Percentiles rank a stretch among this genome's conserved stretches.
Evolutionary conservation across 2,797 vertebrate genomes (phyloP).

Genomic region (Aulostomus chinensis): DNA sequence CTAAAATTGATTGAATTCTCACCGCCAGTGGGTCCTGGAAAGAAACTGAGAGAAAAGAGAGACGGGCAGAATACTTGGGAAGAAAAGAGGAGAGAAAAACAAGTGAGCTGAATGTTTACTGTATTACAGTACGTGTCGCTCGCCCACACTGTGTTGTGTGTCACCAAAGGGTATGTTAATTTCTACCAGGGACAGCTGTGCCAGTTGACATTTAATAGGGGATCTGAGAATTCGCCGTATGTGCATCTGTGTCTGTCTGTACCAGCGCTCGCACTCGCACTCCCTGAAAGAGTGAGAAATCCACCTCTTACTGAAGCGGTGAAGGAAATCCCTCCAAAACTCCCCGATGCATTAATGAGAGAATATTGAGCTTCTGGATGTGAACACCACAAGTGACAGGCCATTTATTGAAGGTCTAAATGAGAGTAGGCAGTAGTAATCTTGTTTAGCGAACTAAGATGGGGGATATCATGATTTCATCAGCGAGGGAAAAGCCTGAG

Average conservation of each 20-base stretch:
- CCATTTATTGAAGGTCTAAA: neutral
- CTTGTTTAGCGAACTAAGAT: constrained; percentile 4
- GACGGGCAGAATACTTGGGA: neutral
- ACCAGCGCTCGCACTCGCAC: neutral
- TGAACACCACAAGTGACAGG: neutral
- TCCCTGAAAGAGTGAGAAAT: neutral
- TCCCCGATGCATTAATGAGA: neutral
- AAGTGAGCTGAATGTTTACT: neutral
- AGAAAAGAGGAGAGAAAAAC: neutral
- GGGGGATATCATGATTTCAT: constrained; percentile 7
- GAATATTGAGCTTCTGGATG: neutral
- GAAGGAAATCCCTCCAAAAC: neutral
- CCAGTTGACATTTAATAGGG: constrained; percentile 71
- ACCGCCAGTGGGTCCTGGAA: too few relatives aligned
- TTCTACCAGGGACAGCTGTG: constrained; percentile 70
- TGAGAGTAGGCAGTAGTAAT: constrained; percentile 1
- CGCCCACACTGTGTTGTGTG: constrained; percentile 5
- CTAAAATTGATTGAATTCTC: too few relatives aligned
- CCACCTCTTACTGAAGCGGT: neutral
- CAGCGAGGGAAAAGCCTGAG: neutral
- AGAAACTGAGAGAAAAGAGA: neutral
- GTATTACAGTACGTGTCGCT: neutral
- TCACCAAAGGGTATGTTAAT: constrained; percentile 45
- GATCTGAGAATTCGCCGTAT: constrained; percentile 34
- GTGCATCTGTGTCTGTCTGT: neutral